These are phyloP conservation scores for Propithecus deckenii DNA, from an alignment of 2,797 vertebrate species.

Conservation along the genomic window DNA sequence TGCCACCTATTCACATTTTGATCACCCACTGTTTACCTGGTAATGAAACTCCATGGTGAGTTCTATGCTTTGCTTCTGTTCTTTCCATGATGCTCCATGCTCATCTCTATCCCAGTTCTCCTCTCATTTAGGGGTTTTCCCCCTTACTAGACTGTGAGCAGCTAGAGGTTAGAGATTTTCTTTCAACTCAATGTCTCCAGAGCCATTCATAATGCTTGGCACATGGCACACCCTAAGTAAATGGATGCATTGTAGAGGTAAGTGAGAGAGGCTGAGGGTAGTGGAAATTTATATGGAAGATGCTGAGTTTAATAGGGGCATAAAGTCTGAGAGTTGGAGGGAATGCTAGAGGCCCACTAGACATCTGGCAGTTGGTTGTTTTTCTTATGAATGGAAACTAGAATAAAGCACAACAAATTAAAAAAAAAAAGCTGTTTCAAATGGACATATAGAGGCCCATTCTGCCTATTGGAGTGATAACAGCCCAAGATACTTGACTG, in stretches of 20 bases:
- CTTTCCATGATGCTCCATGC: fast-evolving
- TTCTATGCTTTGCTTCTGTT: neutral
- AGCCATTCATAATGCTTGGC: neutral
- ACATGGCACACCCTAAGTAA: neutral
- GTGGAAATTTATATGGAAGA: neutral
- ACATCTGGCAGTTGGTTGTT: neutral
- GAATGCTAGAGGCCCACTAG: neutral
- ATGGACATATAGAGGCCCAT: neutral
- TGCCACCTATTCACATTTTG: neutral
- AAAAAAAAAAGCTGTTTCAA: neutral
- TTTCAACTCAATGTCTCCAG: neutral
- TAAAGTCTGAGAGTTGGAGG: neutral
- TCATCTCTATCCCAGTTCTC: neutral
- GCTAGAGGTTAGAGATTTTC: neutral
- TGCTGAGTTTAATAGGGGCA: neutral
- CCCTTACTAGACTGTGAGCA: neutral
- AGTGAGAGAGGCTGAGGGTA: neutral
- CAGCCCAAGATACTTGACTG: neutral
- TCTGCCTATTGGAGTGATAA: neutral
- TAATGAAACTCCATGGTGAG: neutral
- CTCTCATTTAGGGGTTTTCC: neutral
- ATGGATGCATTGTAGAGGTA: neutral
- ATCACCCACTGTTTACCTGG: neutral
- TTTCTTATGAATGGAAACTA: conserved; percentile 38
- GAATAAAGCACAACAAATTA: neutral